Evolutionary conservation across 2,113 vertebrate species (phyloP).

Genomic region (Toxotes chatareus): DNA sequence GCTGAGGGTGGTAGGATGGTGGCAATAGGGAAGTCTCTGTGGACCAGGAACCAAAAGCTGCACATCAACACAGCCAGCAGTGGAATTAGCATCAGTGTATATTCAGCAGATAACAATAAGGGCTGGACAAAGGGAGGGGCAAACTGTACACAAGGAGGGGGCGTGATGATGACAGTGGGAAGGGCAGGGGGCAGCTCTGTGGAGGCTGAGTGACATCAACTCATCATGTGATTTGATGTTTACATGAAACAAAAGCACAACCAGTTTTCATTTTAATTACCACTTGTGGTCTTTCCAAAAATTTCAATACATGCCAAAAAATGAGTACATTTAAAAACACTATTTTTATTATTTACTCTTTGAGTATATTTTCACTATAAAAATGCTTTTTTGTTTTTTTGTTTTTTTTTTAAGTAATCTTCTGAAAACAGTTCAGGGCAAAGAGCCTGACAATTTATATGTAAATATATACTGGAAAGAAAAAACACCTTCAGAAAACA

Average conservation of each 20-base stretch:
- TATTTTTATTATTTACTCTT: background rate
- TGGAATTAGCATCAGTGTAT: constrained; percentile 80
- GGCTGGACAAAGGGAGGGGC: constrained; percentile 71
- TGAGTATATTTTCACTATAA: background rate
- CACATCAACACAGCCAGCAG: constrained; percentile 68
- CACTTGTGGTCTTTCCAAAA: background rate
- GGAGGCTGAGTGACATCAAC: constrained; percentile 48
- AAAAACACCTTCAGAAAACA: constrained; percentile 33
- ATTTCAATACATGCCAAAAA: background rate
- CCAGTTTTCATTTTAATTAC: constrained; percentile 32
- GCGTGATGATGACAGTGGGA: constrained; percentile 32
- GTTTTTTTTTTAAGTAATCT: background rate
- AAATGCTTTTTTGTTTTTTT: background rate
- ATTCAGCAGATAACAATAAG: constrained; percentile 74
- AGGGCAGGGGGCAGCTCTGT: constrained; percentile 22
- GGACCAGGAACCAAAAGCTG: constrained; percentile 68
- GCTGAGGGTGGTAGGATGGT: constrained; percentile 71
- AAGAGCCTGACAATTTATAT: constrained; percentile 54
- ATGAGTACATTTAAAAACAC: background rate
- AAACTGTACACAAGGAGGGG: constrained; percentile 71
- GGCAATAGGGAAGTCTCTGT: constrained; percentile 72
- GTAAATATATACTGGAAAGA: constrained; percentile 47
- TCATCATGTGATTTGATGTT: constrained; percentile 57
- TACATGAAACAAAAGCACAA: constrained; percentile 52
- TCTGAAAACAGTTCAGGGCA: constrained; percentile 2